Evolutionary conservation across 2,888 invertebrate species (phyloP), one percentile per base, ranked within the genome.

Genomic region (Nemurella pictetii): DNA sequence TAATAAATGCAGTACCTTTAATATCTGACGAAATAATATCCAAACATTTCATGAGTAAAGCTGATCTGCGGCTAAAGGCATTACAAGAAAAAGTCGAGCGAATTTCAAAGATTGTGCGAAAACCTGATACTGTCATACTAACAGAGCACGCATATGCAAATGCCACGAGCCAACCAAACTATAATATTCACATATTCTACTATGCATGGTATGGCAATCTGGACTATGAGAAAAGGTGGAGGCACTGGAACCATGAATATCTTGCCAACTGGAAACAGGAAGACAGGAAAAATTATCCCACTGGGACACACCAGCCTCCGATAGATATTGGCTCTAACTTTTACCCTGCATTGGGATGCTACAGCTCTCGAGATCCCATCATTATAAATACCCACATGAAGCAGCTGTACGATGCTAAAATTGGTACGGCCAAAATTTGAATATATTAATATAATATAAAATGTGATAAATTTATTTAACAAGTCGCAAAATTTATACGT

Each of bases 311-410:
- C 87, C 87, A 88, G 36, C 93, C 93, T 0, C 93, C 93, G 0
- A 90, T 90, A 83, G 92, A 92, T 87, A 91, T 93, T 81, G 92
- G 91, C 0, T 89, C 92, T 9, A 92, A 91, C 87, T 93, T 90
- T 87, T 93, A 92, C 87, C 93, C 93, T 7, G 85, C 88, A 75
- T 88, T 93, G 15, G 93, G 92, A 0, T 90, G 92, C 72, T 93
- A 93, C 88, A 92, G 92, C 88, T 92, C 92, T 0, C 88, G 88
- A 85, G 91, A 92, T 88, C 89, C 89, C 20, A 88, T 89, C 83
- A 90, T 93, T 55, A 90, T 94, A 55, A 89, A 91, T 29, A 89
- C 91, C 83, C 94, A 94, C 87, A 93, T 94, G 91, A 90, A 91
- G 87, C 93, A 93, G 89, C 91, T 94, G 20, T 90, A 91, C 80